Conservation (phyloP, 2,888 invertebrate species). For the Cyclophora albipunctata region DNA sequence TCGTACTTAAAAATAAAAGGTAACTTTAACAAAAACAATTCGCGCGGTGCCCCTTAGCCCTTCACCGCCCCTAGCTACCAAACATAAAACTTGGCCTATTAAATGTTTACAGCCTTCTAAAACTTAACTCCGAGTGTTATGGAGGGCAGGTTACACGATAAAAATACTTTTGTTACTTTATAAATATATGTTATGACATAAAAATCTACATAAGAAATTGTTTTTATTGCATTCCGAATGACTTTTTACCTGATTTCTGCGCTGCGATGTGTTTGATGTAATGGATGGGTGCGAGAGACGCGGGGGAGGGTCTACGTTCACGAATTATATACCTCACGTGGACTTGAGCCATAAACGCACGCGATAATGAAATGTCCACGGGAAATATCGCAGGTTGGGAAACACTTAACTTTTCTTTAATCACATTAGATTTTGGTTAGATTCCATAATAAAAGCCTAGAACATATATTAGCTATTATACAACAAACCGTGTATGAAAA, state of each 20-base stretch:
- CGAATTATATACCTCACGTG: no score
- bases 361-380: no score
- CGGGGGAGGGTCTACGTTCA: no score
- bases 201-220: conserved; percentile 20
- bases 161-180: conserved; percentile 33
- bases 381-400: no score
- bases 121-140: conserved; percentile 33
- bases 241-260: conserved; percentile 15
- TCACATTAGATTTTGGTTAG: no score
- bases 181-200: conserved; percentile 25
- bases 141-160: conserved; percentile 25
- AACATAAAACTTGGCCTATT: conserved; percentile 66
- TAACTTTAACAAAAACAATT: conserved; percentile 28
- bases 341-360: no score
- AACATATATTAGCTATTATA: no score
- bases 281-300: not conserved
- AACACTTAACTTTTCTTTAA: no score
- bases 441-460: no score
- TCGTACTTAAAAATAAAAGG: conserved; percentile 7
- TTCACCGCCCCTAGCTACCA: conserved; percentile 27
- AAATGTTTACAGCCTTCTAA: conserved; percentile 58
- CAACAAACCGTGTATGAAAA: no score
- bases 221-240: conserved; percentile 21
- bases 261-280: conserved; percentile 1
- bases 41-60: conserved; percentile 15